Conservation (phyloP, 2,797 vertebrate species). For the Myripristis murdjan region DNA sequence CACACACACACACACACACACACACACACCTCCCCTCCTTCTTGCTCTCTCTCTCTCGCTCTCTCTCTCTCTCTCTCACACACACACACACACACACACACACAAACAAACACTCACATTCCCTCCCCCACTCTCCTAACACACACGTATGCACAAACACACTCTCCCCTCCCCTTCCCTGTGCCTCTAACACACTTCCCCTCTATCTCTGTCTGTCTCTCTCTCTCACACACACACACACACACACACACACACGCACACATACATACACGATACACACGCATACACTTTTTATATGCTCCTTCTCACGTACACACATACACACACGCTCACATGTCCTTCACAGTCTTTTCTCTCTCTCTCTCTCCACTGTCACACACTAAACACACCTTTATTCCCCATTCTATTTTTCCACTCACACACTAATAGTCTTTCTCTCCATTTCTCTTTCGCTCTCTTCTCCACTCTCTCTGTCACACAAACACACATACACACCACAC, state of each 20-base stretch:
- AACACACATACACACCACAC: too few relatives aligned
- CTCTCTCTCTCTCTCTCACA: constrained; percentile 44
- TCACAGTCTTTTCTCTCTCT: constrained; percentile 63
- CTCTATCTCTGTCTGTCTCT: constrained; percentile 70
- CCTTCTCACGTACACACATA: constrained; percentile 63
- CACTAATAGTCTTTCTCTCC: constrained; percentile 44
- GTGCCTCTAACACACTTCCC: constrained; percentile 84
- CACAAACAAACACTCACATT: constrained; percentile 50
- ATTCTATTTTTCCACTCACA: constrained; percentile 42
- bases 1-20: constrained; percentile 50
- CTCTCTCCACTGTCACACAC: constrained; percentile 50
- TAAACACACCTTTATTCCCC: constrained; percentile 73
- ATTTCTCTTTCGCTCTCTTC: neutral
- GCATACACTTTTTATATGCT: constrained; percentile 67
- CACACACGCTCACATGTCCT: constrained; percentile 74
- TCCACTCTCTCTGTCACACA: constrained; percentile 10
- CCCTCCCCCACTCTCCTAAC: constrained; percentile 78
- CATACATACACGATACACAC: constrained; percentile 29
- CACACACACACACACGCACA: constrained; percentile 9
- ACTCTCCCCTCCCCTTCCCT: constrained; percentile 80
- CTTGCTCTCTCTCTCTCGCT: constrained; percentile 21
- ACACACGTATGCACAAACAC: constrained; percentile 78
- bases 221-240: constrained; percentile 10
- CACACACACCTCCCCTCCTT: constrained; percentile 47
- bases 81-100: constrained; percentile 67